These are phyloP conservation scores for Engraulis encrasicolus DNA, from an alignment of 2,113 vertebrate species.

Conservation along the genomic window DNA sequence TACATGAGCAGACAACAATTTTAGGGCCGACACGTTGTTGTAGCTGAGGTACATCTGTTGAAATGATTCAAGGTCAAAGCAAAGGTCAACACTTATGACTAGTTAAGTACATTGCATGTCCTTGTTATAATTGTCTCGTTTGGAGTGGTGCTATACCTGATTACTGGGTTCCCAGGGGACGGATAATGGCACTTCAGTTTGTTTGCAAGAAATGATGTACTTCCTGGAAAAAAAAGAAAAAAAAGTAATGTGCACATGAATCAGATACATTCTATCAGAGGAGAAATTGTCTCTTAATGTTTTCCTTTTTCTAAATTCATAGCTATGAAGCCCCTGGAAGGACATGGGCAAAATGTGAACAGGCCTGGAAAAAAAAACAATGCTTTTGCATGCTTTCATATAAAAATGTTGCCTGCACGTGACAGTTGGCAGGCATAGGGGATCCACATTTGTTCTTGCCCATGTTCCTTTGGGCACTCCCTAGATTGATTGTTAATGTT, in stretches of 20 bases:
- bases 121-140: neutral
- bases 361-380: too few relatives aligned
- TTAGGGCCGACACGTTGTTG: conserved; percentile 94
- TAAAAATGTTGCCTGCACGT: too few relatives aligned
- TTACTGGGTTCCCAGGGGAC: conserved; percentile 97
- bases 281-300: neutral
- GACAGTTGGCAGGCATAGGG: too few relatives aligned
- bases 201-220: conserved; percentile 90
- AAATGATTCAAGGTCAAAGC: neutral
- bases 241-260: neutral
- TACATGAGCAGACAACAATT: conserved; percentile 84
- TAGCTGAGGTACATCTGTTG: conserved; percentile 94
- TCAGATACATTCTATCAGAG: neutral
- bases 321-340: too few relatives aligned
- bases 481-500: too few relatives aligned
- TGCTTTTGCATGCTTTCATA: too few relatives aligned
- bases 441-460: too few relatives aligned
- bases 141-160: conserved; percentile 81
- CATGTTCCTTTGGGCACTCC: too few relatives aligned
- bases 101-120: neutral
- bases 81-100: neutral
- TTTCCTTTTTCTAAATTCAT: too few relatives aligned
- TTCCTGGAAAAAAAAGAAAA: conserved; percentile 74
- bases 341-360: too few relatives aligned
- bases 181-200: conserved; percentile 86